Base-by-base conservation (phyloP, 1,140 invertebrate species). In the Sesamia nonagrioides region DNA sequence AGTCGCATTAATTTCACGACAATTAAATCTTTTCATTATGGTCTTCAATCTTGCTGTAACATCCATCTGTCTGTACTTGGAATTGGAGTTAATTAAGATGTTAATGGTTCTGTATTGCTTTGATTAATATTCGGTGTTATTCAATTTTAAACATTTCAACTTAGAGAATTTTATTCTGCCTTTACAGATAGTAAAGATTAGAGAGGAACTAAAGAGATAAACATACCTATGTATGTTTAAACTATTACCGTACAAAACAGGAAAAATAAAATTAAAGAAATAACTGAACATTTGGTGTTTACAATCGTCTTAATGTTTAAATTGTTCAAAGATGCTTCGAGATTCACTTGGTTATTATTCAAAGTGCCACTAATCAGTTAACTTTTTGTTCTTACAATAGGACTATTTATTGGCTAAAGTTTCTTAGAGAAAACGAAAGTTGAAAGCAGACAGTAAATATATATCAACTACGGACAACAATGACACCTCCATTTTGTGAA, bases 1-100 rank as follows among this genome's bases (percentile, higher is more conserved):
- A 35, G 21, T 75, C 48, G 66, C 56, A 42, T 42, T 61, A 75
- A 61, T 60, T 75, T 54, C 56, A 75, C n/a, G 8, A 63, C 56
- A 45, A 75, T 75, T 61, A 75, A 75, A 63, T 61, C 73, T 75
- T 75, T 75, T 63, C 58, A 75, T 75, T 73, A 73, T 15, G 33
- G 13, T 37, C 71, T 56, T 73, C 73, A 21, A 50, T 15, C 18
- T 48, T 42, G 6, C 27, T 45, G 18, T 40, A 27, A 33, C 13
- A 48, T 48, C 11, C 42, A 48, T 68, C 9, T 48, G 33, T 6
- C 11, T 68, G 4, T 15, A 27, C n/a, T 4, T 33, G 63, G 17
- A 21, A 60, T 11, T 60, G n/a, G 8, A 21, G 8, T 21, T 33
- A 5, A 56, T 13, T 56, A 3, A 13, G 21, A 56, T 56, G 21